Percentiles rank a stretch among this genome's conserved stretches.
phyloP scores from a whole-genome alignment of 1,140 invertebrate genomes.

The Drosophila seguyi region DNA sequence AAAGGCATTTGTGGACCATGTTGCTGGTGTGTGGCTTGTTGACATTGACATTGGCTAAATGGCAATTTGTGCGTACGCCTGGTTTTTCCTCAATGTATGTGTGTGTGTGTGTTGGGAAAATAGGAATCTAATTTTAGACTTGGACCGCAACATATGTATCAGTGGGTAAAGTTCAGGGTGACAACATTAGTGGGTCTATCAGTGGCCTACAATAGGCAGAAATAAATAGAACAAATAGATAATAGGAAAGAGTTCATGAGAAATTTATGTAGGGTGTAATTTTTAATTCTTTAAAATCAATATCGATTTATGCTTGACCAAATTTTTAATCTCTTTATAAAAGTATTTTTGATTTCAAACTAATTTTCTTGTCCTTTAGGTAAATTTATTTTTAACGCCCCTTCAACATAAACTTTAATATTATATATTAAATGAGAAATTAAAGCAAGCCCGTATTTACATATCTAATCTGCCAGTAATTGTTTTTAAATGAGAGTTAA shows the following conservation, averaged over 20 bases:
- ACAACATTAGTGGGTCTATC: conserved; percentile 45
- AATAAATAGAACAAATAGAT: neutral
- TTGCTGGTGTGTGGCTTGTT: conserved; percentile 55
- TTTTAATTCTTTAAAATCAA: no score
- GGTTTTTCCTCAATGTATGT: conserved; percentile 13
- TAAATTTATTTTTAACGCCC: neutral
- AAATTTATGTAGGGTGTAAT: neutral
- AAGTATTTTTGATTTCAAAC: neutral
- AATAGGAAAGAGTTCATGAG: neutral
- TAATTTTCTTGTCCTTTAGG: neutral
- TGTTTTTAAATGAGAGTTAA: conserved; percentile 7
- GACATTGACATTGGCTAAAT: conserved; percentile 80
- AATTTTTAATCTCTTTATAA: no score
- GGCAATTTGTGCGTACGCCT: conserved; percentile 72
- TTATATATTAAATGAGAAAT: neutral
- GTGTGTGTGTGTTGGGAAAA: conserved; percentile 43
- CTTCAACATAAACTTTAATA: neutral
- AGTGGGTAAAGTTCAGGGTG: conserved; percentile 68
- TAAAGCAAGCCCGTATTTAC: neutral
- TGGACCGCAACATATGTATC: conserved; percentile 63
- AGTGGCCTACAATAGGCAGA: conserved; percentile 41
- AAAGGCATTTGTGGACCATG: conserved; percentile 68
- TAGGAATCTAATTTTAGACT: conserved; percentile 69
- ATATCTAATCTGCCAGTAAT: conserved; percentile 3
- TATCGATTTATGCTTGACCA: no score